Evolutionary conservation across 2,888 invertebrate genomes (phyloP).

Genomic region (Caenorhabditis imperialis): DNA sequence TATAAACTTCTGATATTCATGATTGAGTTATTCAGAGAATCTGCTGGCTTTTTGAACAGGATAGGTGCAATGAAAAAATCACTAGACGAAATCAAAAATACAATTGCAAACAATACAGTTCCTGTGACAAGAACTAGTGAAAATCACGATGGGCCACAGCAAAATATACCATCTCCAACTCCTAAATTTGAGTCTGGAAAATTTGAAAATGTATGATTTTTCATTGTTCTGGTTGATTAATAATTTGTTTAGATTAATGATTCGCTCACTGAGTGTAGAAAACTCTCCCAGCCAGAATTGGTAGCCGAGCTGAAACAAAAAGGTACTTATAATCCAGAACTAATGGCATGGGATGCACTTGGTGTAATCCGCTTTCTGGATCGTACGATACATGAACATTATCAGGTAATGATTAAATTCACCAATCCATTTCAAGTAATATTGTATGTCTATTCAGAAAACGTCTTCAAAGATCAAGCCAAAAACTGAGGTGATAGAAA

Average conservation of each 20-base stretch:
- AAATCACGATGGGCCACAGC: conserved; percentile 34
- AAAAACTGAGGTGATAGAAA: conserved; percentile 69
- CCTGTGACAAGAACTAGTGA: conserved; percentile 36
- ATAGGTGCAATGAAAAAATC: conserved; percentile 60
- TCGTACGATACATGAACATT: conserved; percentile 74
- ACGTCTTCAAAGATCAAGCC: conserved; percentile 28
- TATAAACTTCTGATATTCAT: background rate
- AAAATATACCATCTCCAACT: conserved; percentile 4
- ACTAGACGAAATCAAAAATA: too few relatives aligned
- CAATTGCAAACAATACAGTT: conserved; percentile 25
- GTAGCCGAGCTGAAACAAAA: conserved; percentile 62
- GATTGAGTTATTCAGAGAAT: conserved; percentile 50
- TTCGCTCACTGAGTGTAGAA: conserved; percentile 54
- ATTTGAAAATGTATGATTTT: conserved; percentile 42
- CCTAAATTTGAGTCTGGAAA: conserved; percentile 51
- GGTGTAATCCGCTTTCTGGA: conserved; percentile 77
- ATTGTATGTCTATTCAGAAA: conserved; percentile 20
- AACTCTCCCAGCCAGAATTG: conserved; percentile 57
- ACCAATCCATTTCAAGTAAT: background rate
- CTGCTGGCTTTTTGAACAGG: conserved; percentile 61
- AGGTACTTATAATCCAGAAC: conserved; percentile 77
- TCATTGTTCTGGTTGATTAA: background rate
- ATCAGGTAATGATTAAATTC: conserved; percentile 74
- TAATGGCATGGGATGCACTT: conserved; percentile 78
- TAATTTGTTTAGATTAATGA: conserved; percentile 56